Percentiles rank a stretch among this genome's conserved stretches.
Conservation (phyloP, 1,140 invertebrate genomes). For the Papilio helenus region DNA sequence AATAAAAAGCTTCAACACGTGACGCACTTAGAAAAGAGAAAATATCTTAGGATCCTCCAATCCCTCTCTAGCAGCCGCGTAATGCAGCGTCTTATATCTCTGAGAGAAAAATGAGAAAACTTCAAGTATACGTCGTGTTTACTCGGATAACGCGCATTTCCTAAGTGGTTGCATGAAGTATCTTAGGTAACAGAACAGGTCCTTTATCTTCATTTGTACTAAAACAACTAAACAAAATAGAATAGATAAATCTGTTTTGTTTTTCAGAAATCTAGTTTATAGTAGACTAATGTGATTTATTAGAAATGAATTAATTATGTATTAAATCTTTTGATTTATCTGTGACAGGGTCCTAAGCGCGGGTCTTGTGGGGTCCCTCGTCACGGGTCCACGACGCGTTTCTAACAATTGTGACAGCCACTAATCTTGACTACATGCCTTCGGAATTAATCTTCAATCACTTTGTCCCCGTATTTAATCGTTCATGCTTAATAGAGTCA, state of each 20-base stretch:
- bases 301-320: neutral
- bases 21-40: constrained; percentile 71
- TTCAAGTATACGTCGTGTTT: constrained; percentile 3
- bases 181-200: neutral
- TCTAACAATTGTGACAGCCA: constrained; percentile 33
- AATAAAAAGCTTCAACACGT: constrained; percentile 74
- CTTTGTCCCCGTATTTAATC: constrained; percentile 25
- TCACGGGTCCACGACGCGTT: constrained; percentile 22
- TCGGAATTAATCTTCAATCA: constrained; percentile 29
- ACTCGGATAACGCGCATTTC: constrained; percentile 15
- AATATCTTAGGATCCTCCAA: constrained; percentile 60
- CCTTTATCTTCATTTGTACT: neutral
- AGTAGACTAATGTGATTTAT: neutral
- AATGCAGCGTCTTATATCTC: constrained; percentile 49
- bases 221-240: neutral
- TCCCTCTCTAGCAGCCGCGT: constrained; percentile 46
- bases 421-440: constrained; percentile 28
- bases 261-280: no score
- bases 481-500: constrained; percentile 18
- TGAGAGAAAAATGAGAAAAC: constrained; percentile 43
- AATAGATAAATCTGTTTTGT: neutral
- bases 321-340: constrained; percentile 2
- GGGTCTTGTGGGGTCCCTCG: constrained; percentile 34
- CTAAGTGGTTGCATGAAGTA: neutral
- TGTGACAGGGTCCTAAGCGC: neutral